Conservation (phyloP, 2,888 invertebrate genomes). For the Stenoptilia bipunctidactyla region DNA sequence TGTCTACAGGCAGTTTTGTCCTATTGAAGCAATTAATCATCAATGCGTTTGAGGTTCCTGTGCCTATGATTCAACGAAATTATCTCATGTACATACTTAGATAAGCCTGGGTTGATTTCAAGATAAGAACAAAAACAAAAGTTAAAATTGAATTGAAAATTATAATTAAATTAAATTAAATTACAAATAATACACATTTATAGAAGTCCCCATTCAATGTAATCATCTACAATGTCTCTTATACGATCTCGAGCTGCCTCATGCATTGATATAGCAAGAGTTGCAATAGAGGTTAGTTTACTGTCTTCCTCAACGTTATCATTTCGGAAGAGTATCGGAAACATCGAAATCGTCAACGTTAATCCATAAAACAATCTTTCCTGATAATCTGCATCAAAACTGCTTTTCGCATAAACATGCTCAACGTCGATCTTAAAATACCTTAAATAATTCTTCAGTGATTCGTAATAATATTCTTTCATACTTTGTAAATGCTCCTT, state of each 20-base stretch:
- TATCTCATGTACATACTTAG: too few relatives aligned
- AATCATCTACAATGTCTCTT: conserved; percentile 25
- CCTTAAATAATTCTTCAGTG: conserved; percentile 23
- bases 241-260: conserved; percentile 20
- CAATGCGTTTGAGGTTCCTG: too few relatives aligned
- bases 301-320: conserved; percentile 23
- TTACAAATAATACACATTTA: too few relatives aligned
- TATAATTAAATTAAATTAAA: too few relatives aligned
- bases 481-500: conserved; percentile 24
- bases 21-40: too few relatives aligned
- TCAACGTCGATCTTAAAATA: conserved; percentile 27
- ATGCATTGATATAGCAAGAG: conserved; percentile 19
- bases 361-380: conserved; percentile 32
- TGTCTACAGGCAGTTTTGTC: too few relatives aligned
- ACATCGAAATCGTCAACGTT: conserved; percentile 18
- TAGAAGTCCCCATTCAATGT: conserved; percentile 2
- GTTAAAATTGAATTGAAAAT: too few relatives aligned
- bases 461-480: conserved; percentile 27
- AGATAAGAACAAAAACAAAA: too few relatives aligned
- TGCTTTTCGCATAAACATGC: conserved; percentile 22
- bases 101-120: too few relatives aligned
- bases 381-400: conserved; percentile 27
- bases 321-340: conserved; percentile 26
- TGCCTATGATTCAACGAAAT: too few relatives aligned
- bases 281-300: conserved; percentile 18